These are phyloP conservation scores for Manduca sexta DNA, from an alignment of 1,140 invertebrate species.

Conservation along the genomic window DNA sequence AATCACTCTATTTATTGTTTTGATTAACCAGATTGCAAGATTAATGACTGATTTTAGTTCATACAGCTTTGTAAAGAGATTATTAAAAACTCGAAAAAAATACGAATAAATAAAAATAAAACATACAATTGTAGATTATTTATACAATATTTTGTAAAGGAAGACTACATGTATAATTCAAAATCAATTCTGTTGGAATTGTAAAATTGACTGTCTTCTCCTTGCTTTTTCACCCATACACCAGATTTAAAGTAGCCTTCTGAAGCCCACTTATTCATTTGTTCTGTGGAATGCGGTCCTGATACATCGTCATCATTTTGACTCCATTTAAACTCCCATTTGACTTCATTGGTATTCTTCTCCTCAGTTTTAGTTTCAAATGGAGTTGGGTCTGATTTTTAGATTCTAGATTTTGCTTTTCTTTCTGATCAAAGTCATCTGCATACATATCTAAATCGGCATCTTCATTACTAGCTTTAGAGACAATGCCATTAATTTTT, in stretches of 20 bases:
- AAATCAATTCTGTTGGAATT: slow-evolving; percentile 93
- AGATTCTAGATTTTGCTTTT: slow-evolving; percentile 74
- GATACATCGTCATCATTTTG: slow-evolving; percentile 84
- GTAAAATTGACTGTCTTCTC: slow-evolving; percentile 86
- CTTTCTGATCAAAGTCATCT: slow-evolving; percentile 90
- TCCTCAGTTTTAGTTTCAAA: slow-evolving; percentile 14
- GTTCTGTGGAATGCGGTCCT: slow-evolving; percentile 87
- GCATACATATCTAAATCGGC: slow-evolving; percentile 94
- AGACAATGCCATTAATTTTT: slow-evolving; percentile 74
- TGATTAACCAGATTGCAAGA: slow-evolving; percentile 57
- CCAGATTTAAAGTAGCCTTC: slow-evolving; percentile 91
- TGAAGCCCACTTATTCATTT: slow-evolving; percentile 92
- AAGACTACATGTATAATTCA: slow-evolving; percentile 29
- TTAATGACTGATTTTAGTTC: slow-evolving; percentile 45
- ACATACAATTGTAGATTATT: background rate
- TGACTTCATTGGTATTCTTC: slow-evolving; percentile 67
- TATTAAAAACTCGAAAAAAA: slow-evolving; percentile 58
- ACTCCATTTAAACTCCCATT: slow-evolving; percentile 95
- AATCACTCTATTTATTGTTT: slow-evolving; percentile 66
- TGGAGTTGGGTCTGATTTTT: slow-evolving; percentile 15
- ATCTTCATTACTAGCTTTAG: slow-evolving; percentile 73
- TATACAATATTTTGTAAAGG: background rate
- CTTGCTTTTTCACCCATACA: slow-evolving; percentile 88
- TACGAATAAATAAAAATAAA: slow-evolving; percentile 32
- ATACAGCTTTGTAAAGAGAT: slow-evolving; percentile 26